Percentiles rank a stretch among this genome's conserved stretches.
Evolutionary conservation across 2,797 vertebrate genomes (phyloP).

Genomic region (Helarctos malayanus): DNA sequence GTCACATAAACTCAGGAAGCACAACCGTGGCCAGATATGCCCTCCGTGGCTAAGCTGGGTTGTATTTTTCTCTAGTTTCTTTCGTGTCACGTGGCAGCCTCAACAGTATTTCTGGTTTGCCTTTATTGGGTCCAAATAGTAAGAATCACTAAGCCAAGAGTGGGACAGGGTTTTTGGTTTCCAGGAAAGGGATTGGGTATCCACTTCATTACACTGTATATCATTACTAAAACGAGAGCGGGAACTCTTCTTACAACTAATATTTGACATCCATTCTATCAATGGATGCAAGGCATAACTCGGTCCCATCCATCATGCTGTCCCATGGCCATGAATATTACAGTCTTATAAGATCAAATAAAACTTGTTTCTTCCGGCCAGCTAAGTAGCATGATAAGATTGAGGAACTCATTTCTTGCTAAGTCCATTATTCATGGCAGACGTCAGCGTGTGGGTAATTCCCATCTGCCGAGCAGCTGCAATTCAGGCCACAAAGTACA

Average conservation of each 20-base stretch:
- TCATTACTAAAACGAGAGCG: background rate
- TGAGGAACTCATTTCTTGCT: slow-evolving; percentile 39
- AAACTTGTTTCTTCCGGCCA: background rate
- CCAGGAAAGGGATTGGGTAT: background rate
- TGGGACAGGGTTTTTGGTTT: background rate
- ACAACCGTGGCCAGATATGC: background rate
- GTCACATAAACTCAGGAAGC: background rate
- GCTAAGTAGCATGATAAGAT: background rate
- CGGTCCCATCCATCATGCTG: background rate
- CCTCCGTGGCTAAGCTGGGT: background rate
- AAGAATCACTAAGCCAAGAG: background rate
- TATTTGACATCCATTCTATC: background rate
- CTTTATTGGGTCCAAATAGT: background rate
- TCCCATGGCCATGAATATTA: background rate
- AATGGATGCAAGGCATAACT: background rate
- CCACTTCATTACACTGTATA: background rate
- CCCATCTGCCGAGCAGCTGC: slow-evolving; percentile 61
- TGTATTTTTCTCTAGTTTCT: background rate
- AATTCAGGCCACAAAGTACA: slow-evolving; percentile 59
- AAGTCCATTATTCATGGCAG: slow-evolving; percentile 14
- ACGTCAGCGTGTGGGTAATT: slow-evolving; percentile 36
- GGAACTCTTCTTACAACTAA: background rate
- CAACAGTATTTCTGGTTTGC: background rate
- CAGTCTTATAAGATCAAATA: slow-evolving; percentile 7
- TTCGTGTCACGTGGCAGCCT: background rate